Conservation (phyloP, 2,888 invertebrate genomes). For the Hypselothyrea guttata region DNA sequence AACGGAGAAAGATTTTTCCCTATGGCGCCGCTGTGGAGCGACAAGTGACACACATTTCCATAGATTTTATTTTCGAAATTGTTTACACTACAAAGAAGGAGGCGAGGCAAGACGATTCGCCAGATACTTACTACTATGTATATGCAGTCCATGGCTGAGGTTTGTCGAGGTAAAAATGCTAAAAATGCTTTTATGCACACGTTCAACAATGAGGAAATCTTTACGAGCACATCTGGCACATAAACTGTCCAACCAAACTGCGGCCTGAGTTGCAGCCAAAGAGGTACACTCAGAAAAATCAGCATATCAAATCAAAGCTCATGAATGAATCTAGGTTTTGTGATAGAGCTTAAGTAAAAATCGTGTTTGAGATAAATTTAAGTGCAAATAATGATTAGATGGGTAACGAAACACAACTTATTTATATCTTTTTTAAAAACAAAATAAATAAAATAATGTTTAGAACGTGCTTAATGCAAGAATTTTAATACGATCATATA, state of each 20-base stretch:
- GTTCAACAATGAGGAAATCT: slow-evolving; percentile 74
- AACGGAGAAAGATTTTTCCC: slow-evolving; percentile 20
- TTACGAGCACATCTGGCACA: slow-evolving; percentile 76
- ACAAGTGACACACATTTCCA: slow-evolving; percentile 66
- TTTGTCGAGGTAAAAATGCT: slow-evolving; percentile 52
- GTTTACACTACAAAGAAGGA: slow-evolving; percentile 29
- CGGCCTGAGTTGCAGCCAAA: slow-evolving; percentile 53
- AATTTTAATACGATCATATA: too few species aligned
- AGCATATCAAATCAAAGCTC: too few species aligned
- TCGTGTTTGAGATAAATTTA: too few species aligned
- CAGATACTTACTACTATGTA: slow-evolving; percentile 12
- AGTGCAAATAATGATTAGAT: too few species aligned
- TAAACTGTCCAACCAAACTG: slow-evolving; percentile 65
- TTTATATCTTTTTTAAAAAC: too few species aligned
- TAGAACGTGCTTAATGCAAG: too few species aligned
- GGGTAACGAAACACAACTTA: too few species aligned
- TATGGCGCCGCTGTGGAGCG: slow-evolving; percentile 28
- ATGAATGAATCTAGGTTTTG: too few species aligned
- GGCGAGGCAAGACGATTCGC: slow-evolving; percentile 1
- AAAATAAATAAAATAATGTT: too few species aligned
- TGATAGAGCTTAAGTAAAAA: too few species aligned
- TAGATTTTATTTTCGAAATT: slow-evolving; percentile 61
- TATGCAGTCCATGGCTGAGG: slow-evolving; percentile 1
- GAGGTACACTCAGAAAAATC: too few species aligned
- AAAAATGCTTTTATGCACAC: slow-evolving; percentile 75